phyloP scores from a whole-genome alignment of 2,113 vertebrate species.

The Passer domesticus region DNA sequence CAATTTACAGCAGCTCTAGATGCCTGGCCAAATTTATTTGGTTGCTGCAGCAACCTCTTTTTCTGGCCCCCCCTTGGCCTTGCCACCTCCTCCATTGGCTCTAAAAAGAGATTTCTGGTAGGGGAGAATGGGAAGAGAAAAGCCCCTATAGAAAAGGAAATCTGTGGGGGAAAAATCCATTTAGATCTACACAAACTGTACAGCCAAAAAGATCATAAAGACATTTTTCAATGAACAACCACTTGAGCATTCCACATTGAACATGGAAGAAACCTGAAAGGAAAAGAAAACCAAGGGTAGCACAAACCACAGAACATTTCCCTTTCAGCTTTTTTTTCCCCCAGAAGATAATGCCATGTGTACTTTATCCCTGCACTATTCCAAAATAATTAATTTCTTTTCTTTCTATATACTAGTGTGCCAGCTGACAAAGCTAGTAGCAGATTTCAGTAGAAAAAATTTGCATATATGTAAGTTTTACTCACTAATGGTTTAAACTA shows the following conservation, averaged over 20 bases:
- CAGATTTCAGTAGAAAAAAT: conserved; percentile 16
- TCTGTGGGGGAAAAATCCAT: background rate
- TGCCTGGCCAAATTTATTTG: background rate
- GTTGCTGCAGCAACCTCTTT: background rate
- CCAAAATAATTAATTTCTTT: background rate
- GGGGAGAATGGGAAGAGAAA: background rate
- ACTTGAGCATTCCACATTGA: background rate
- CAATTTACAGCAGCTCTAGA: background rate
- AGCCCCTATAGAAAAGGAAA: background rate
- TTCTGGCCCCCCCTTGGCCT: background rate
- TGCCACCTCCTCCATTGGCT: background rate
- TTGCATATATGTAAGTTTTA: background rate
- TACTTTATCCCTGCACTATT: background rate
- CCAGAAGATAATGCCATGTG: background rate
- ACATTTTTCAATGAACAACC: background rate
- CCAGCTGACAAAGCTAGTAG: background rate
- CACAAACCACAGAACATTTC: background rate
- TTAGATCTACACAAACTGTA: background rate
- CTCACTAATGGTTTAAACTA: conserved; percentile 17
- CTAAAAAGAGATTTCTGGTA: background rate
- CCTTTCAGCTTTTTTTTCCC: background rate
- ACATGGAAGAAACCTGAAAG: background rate
- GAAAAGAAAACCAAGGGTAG: background rate
- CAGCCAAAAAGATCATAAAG: background rate
- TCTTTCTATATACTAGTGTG: background rate